Percentiles rank a stretch among this genome's conserved stretches.
phyloP scores from a whole-genome alignment of 2,113 vertebrate species.

The Hippocampus comes region DNA sequence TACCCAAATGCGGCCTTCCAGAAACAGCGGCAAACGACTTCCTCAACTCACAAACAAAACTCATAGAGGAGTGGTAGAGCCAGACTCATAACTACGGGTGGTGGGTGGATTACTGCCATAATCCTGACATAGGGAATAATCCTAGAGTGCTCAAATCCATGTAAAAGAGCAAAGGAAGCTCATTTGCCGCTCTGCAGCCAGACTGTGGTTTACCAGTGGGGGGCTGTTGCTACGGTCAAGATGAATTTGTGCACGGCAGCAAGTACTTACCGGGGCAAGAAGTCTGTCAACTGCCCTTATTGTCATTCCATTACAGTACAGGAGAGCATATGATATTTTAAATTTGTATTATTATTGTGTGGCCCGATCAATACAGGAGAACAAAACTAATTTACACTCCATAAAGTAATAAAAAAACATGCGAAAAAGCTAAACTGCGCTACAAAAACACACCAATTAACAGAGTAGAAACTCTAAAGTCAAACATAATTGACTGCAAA shows the following conservation, averaged over 20 bases:
- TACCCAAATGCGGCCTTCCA: constrained; percentile 31
- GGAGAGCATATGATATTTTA: too few relatives aligned
- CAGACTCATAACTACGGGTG: constrained; percentile 52
- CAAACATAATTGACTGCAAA: background rate
- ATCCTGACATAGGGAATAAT: constrained; percentile 59
- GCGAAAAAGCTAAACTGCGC: background rate
- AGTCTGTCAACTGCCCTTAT: background rate
- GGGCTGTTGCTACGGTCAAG: constrained; percentile 45
- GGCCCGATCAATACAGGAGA: background rate
- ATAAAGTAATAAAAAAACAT: background rate
- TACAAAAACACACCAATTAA: background rate
- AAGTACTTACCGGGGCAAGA: constrained; percentile 17
- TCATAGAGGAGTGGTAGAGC: constrained; percentile 37
- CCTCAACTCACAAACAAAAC: constrained; percentile 41
- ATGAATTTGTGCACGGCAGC: constrained; percentile 42
- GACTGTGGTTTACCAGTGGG: constrained; percentile 18
- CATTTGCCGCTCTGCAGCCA: constrained; percentile 45
- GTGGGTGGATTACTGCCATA: constrained; percentile 53
- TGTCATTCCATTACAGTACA: background rate
- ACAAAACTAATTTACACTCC: background rate
- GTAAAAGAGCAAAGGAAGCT: constrained; percentile 50
- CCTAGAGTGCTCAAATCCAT: constrained; percentile 56
- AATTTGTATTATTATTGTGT: background rate
- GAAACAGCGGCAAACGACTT: constrained; percentile 42
- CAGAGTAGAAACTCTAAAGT: background rate